A percentile compares a stretch with the other conserved stretches of the same genome.
Evolutionary conservation across 2,888 invertebrate species (phyloP).

Genomic region (Ophion slaviceki): DNA sequence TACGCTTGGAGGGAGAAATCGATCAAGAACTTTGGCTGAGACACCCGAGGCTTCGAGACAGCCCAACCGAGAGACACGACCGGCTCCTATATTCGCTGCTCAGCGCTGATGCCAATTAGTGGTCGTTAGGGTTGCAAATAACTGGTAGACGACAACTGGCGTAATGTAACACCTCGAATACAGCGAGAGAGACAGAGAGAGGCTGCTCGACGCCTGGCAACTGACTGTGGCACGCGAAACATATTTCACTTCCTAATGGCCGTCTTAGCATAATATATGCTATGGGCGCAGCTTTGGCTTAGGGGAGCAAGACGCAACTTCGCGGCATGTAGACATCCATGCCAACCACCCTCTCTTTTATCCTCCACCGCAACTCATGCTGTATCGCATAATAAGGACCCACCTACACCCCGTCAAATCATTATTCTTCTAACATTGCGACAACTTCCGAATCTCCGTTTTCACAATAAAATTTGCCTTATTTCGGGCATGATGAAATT

Average conservation of each 20-base stretch:
- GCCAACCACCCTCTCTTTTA: constrained; percentile 46
- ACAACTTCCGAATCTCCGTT: background rate
- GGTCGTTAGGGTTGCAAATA: constrained; percentile 79
- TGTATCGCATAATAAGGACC: background rate
- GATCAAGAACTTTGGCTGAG: constrained; percentile 54
- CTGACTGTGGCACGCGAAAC: constrained; percentile 80
- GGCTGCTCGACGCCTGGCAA: constrained; percentile 70
- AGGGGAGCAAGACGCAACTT: constrained; percentile 25
- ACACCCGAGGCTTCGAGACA: constrained; percentile 3
- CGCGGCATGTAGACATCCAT: constrained; percentile 52
- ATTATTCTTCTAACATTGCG: background rate
- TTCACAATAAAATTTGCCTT: background rate
- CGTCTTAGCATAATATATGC: constrained; percentile 80
- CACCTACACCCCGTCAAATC: background rate
- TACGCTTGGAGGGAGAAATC: constrained; percentile 49
- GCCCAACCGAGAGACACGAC: constrained; percentile 5
- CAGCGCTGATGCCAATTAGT: constrained; percentile 74
- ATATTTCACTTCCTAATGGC: constrained; percentile 80
- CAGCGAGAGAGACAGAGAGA: constrained; percentile 23
- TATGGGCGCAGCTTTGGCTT: constrained; percentile 70
- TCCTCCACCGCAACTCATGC: constrained; percentile 37
- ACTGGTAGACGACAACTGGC: constrained; percentile 71
- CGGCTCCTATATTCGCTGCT: constrained; percentile 51
- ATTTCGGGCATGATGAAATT: background rate
- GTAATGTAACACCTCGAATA: constrained; percentile 72